Base-by-base conservation (phyloP, 2,888 invertebrate genomes). In the Andrena praecox region DNA sequence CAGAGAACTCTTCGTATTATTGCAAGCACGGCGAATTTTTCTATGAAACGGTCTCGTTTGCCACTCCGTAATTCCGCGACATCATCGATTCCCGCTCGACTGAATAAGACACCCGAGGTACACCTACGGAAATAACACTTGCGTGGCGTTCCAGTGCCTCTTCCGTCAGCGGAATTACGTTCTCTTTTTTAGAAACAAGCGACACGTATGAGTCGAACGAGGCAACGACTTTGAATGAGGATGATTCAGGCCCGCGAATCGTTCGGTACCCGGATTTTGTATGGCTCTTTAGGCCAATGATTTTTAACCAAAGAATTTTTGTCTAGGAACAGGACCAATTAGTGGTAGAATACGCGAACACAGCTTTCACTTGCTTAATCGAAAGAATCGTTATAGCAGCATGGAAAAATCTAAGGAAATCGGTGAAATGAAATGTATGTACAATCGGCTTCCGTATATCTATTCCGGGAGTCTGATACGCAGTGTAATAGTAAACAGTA, bases 151-250 rank as follows among this genome's bases (percentile, higher is more conserved):
- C 63, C 48, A 33, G n/a, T 16, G 54, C 73, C 67, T 12, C 67
- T 78, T 78, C 70, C 56, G 64, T 76, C 68, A 76, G 71, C 63
- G 64, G 68, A 82, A 79, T 52, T 52, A 5, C 35, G 63, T 62
- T 8, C 5, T 7, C 31, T 74, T 59, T 42, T 72, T 64, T 27
- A 56, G 20, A 33, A 20, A 10, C 63, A 2, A 2, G 27, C 6
- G 4, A 66, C 24, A 42, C 27, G 31, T n/a, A 60, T 52, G 64
- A 69, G 42, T 72, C 54, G 71, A 80, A 48, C 20, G 3, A 50
- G 7, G 24, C 5, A 10, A 16, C 1, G 50, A 48, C 63, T 64
- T 63, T 54, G 54, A 67, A 71, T 56, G 63, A 68, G 35, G 27
- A 66, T 69, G 73, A 77, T 52, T 77, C 80, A 73, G 54, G 59